Conservation (phyloP, 2,888 invertebrate species). For the Phlogophora meticulosa region DNA sequence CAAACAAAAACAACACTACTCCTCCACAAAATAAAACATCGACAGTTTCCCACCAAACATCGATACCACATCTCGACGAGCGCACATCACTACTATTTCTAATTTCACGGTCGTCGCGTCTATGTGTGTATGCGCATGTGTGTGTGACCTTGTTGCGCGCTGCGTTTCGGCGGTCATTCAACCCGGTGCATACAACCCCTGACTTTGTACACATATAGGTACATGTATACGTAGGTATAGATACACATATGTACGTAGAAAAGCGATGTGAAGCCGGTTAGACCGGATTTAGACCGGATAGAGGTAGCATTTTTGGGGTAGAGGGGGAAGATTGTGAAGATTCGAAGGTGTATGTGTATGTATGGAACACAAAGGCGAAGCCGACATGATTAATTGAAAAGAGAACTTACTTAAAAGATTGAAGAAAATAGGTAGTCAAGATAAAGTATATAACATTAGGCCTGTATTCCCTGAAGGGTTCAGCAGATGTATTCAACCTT, state of each 20-base stretch:
- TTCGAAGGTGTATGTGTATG: neutral
- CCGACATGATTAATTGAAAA: neutral
- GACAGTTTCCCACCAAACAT: slow-evolving; percentile 19
- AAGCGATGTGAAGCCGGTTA: slow-evolving; percentile 44
- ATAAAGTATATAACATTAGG: too few relatives aligned
- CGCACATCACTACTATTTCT: slow-evolving; percentile 86
- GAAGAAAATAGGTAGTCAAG: neutral
- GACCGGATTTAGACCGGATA: slow-evolving; percentile 49
- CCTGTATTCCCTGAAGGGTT: too few relatives aligned
- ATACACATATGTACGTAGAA: slow-evolving; percentile 41
- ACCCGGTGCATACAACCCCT: slow-evolving; percentile 88
- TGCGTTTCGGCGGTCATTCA: slow-evolving; percentile 89
- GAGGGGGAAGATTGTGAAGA: neutral
- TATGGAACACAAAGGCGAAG: neutral
- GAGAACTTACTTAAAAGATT: neutral
- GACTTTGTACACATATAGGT: slow-evolving; percentile 79
- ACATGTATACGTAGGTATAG: slow-evolving; percentile 37
- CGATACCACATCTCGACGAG: slow-evolving; percentile 35
- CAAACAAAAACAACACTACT: neutral
- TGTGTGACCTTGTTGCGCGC: slow-evolving; percentile 88
- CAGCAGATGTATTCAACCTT: too few relatives aligned
- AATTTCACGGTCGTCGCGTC: slow-evolving; percentile 86
- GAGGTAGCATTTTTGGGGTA: slow-evolving; percentile 10
- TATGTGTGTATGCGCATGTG: slow-evolving; percentile 82
- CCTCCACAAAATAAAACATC: slow-evolving; percentile 11